Base-by-base conservation (phyloP, 2,113 vertebrate genomes). In the Emydocephalus ijimae region DNA sequence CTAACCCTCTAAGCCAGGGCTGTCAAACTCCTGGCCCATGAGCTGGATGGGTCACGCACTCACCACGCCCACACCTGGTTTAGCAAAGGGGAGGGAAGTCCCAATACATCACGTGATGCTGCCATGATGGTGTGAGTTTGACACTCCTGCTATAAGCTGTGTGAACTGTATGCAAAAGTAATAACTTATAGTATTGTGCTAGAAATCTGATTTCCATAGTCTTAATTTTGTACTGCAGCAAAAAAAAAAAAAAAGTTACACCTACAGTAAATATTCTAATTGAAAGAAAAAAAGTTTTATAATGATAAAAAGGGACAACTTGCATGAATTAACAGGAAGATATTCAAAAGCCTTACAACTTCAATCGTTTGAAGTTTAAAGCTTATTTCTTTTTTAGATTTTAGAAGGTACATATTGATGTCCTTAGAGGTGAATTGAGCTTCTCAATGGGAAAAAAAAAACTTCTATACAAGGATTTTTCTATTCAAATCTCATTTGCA, bases 401-500 rank as follows among this genome's bases (percentile, higher is more conserved):
- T 81, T 34, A 81, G 69, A 14, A 48, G 52, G 74, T 92, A 90
- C 14, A 3, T 39, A 90, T 43, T 5, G 26, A 39, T 1, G 10
- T 34, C 61, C 61, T 7, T 43, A 24, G 87, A 69, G 89, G 56
- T 29, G 5, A 88, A 11, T 20, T 56, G 3, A 94, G 34, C 34
- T 91, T 56, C 4, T 9, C 69, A 81, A 81, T 39, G 24, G 86
- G 15, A 87, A 12, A 23, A 54, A 54, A 39, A 11, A 61, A 89
- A 43, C 86, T 91, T 85, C n/a, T 3, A 9, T 56, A 92, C 54
- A 39, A 93, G 20, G 1, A 7, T 74, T 4, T 90, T 91, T 55
- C 12, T 69, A 15, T 5, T 34, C 24, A 92, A 93, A 92, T 45
- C 52, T 90, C 57, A 90, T 85, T 93, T 93, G 9, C 48, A 92